Base-by-base conservation (phyloP, 2,797 vertebrate genomes). In the Microtus obscurus region DNA sequence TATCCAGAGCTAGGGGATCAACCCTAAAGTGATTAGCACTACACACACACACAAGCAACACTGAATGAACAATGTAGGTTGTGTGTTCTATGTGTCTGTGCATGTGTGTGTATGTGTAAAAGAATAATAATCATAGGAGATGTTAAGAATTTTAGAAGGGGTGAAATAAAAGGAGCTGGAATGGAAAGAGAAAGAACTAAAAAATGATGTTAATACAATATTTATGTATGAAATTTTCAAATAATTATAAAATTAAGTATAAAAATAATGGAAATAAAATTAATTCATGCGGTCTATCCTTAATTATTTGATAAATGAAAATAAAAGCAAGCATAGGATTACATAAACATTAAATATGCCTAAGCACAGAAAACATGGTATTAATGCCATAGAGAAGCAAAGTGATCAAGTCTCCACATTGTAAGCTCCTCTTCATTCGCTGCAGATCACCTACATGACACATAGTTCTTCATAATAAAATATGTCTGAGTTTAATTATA, bases 381-480 rank as follows among this genome's bases (percentile, higher is more conserved):
- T 12, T 17, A 89, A 48, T 34, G 5, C 23, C 10, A 73, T 40
- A 1, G 3, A n/a, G 17, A 94, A 40, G 65, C 13, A 94, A 89
- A 96, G 88, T 61, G 25, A 77, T 92, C 10, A 87, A 78, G 8
- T 82, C 40, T 90, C 51, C 65, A 10, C 1, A 59, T 40, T 23
- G 13, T 71, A 94, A 92, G 94, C 80, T 81, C 16, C 48, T 29
- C 31, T 86, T 63, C 23, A 67, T 94, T 96, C n/a, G 65, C 16
- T 89, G 16, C 29, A 56, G 1, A 61, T 67, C 3, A 71, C 86
- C 94, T 45, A 76, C 25, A 85, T 34, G 25, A 74, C 11, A 3
- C 40, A 87, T 76, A 34, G 87, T 48, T 81, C 29, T 19, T 92
- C 2, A 76, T 73, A 94, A 89, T 71, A 71, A 94, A 96, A 76